Conservation (phyloP, 2,888 invertebrate genomes). For the Drosophila eohydei region DNA sequence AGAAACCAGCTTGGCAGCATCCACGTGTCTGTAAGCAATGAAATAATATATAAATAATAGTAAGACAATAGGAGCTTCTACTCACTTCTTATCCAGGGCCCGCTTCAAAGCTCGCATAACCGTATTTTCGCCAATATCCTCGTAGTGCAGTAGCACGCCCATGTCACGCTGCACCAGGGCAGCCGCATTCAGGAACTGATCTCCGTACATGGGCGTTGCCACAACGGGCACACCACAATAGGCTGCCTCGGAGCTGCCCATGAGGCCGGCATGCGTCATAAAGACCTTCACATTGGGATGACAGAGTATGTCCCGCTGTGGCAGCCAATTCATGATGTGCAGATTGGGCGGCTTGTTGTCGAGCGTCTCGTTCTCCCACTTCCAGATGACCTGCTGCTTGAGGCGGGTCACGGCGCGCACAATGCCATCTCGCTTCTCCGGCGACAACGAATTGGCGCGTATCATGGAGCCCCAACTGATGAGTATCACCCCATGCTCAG, state of each 20-base stretch:
- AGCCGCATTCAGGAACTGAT: constrained; percentile 88
- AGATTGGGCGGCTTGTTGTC: constrained; percentile 88
- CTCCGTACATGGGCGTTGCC: constrained; percentile 89
- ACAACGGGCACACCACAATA: constrained; percentile 88
- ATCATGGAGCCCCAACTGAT: constrained; percentile 91
- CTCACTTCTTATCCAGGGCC: constrained; percentile 85
- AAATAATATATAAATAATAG: neutral
- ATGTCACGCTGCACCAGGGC: constrained; percentile 86
- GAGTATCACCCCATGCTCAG: constrained; percentile 88
- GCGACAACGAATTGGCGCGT: constrained; percentile 87
- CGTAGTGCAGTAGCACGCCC: constrained; percentile 86
- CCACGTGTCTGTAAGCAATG: constrained; percentile 59
- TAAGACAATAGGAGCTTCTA: constrained; percentile 22
- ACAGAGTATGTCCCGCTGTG: constrained; percentile 90
- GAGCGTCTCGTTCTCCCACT: constrained; percentile 88
- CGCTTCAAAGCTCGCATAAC: constrained; percentile 86
- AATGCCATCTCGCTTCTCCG: constrained; percentile 86
- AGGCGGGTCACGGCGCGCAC: constrained; percentile 87
- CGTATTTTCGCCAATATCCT: constrained; percentile 85
- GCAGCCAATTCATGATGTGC: constrained; percentile 89
- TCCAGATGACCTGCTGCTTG: constrained; percentile 89
- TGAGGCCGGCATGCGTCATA: constrained; percentile 90
- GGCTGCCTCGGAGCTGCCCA: constrained; percentile 89
- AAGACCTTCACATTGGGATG: constrained; percentile 89
- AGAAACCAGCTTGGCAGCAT: constrained; percentile 86